These are phyloP conservation scores for Xestia c-nigrum DNA, from an alignment of 2,888 invertebrate species.

Conservation along the genomic window DNA sequence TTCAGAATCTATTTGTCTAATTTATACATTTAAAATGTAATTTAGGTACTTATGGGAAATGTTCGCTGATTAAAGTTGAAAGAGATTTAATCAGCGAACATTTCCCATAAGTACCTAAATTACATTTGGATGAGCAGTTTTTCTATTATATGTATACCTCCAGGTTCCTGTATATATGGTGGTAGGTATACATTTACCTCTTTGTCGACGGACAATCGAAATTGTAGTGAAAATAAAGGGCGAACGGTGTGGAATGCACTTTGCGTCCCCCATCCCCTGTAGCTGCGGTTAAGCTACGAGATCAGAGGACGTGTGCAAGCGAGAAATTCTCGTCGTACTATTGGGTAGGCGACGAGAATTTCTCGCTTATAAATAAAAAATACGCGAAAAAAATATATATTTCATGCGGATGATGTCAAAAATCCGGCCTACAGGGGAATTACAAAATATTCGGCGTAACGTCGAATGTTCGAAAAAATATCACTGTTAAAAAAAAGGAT, in stretches of 20 bases:
- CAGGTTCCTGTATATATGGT: neutral
- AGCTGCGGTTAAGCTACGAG: conserved; percentile 48
- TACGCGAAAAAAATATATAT: no score
- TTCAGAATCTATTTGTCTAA: conserved; percentile 2
- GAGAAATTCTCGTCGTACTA: conserved; percentile 44
- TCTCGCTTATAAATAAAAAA: no score
- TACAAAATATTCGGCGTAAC: conserved; percentile 2
- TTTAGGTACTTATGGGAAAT: neutral
- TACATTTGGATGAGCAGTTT: no score
- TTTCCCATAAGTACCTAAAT: no score
- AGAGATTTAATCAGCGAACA: no score
- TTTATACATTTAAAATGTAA: neutral
- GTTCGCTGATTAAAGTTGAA: neutral
- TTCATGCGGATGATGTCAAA: conserved; percentile 15
- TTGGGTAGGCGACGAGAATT: no score
- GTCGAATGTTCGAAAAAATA: conserved; percentile 1
- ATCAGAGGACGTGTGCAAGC: conserved; percentile 43
- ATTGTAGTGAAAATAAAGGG: conserved; percentile 56
- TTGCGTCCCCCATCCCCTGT: conserved; percentile 34
- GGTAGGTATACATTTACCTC: neutral
- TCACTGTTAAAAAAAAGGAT: neutral
- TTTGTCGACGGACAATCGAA: conserved; percentile 43
- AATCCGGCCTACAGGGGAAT: conserved; percentile 5
- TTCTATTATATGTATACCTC: neutral
- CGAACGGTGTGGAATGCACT: conserved; percentile 51